Percentiles rank a stretch among this genome's conserved stretches.
Conservation (phyloP, 2,113 vertebrate genomes). For the Regulus satrapa region DNA sequence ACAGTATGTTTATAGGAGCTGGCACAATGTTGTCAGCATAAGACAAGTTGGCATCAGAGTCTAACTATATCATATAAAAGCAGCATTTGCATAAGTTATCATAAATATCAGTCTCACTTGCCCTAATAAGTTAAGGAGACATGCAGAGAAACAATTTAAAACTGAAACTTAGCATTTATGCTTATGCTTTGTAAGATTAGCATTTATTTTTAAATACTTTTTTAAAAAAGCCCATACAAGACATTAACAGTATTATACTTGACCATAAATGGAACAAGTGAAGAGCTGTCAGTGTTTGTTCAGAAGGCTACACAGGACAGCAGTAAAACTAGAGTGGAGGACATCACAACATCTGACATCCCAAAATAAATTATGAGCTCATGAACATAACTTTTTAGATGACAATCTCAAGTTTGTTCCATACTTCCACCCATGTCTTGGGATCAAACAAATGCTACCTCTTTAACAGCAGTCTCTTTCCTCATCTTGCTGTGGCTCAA, state of each 20-base stretch:
- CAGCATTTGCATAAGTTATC: not conserved
- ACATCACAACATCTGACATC: not conserved
- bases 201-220: not conserved
- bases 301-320: not conserved
- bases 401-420: not conserved
- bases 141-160: not conserved
- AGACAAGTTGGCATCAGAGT: not conserved
- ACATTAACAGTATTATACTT: not conserved
- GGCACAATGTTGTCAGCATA: not conserved
- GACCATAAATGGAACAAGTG: not conserved
- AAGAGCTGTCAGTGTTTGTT: not conserved
- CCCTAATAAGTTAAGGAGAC: not conserved
- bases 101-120: not conserved
- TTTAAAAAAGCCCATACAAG: not conserved
- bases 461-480: not conserved
- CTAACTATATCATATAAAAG: not conserved
- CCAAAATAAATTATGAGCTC: not conserved
- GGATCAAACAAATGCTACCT: not conserved
- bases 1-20: not conserved
- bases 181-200: not conserved
- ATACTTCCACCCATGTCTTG: not conserved
- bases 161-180: no score
- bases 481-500: not conserved
- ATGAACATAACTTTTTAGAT: not conserved
- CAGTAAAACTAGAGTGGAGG: not conserved